Conservation (phyloP, 2,797 vertebrate species). For the Sebastes nivosus region DNA sequence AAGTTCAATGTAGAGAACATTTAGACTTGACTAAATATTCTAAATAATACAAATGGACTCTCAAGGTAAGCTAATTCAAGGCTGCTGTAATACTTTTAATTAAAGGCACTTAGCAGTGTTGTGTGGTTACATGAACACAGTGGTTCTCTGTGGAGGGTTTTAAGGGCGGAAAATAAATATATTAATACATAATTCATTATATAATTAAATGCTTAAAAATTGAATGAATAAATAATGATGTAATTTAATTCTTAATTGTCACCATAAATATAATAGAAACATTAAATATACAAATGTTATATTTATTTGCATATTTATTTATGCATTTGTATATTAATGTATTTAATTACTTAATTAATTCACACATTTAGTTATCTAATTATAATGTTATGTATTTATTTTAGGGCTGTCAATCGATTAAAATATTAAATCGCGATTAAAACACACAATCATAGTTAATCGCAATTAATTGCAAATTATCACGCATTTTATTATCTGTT, state of each 20-base stretch:
- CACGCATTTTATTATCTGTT: too few relatives aligned
- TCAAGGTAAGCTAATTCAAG: conserved; percentile 49
- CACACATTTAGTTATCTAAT: neutral
- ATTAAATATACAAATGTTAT: neutral
- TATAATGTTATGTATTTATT: neutral
- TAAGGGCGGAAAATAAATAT: neutral
- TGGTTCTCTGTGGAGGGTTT: neutral
- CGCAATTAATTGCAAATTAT: too few relatives aligned
- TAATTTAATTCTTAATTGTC: neutral
- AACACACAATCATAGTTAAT: too few relatives aligned
- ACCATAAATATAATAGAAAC: neutral
- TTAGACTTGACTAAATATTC: conserved; percentile 53
- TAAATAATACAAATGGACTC: conserved; percentile 57
- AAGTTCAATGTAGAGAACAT: conserved; percentile 48
- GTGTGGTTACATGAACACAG: conserved; percentile 7
- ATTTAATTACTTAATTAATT: neutral
- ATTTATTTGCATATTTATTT: neutral
- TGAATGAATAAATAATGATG: neutral
- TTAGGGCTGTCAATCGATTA: too few relatives aligned
- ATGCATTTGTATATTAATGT: neutral
- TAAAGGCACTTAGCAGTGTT: conserved; percentile 18
- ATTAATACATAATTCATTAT: neutral
- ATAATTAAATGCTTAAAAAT: neutral
- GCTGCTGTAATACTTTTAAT: conserved; percentile 38
- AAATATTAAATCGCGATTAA: too few relatives aligned